Evolutionary conservation across 2,113 vertebrate species (phyloP), one percentile per base, ranked within the genome.

Genomic region (Nothoprocta perdicaria): DNA sequence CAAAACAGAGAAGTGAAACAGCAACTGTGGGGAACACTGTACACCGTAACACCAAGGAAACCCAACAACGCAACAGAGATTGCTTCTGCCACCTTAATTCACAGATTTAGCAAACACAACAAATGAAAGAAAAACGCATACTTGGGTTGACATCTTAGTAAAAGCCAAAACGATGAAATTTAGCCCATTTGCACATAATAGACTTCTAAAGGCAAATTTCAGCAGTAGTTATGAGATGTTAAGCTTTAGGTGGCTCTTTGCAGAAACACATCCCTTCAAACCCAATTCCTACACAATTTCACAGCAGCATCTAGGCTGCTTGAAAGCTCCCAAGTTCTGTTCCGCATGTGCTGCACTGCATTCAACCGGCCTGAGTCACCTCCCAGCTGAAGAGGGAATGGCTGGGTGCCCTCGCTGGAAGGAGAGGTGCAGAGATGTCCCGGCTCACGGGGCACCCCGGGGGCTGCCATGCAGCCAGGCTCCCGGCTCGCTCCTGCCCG

Each of bases 321-420:
- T 71, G 43, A 78, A 90, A 84, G 29, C 48, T 48, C 8, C 14
- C 12, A 63, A 78, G 12, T 48, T 46, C 19, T 78, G 6, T 35
- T 89, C 87, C 26, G 38, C 62, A 82, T 5, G 4, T 46, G 26
- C 72, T 71, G 46, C 29, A 23, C 12, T 33, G 29, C 72, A 72
- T 43, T 83, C 71, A 93, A 71, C 52, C 67, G 57, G 68, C 74
- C 52, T 89, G 72, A 65, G 81, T 82, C 7, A 94, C 77, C 87
- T 86, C 27, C 62, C 7, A 85, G 60, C 55, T 87, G 55, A 77
- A 74, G 52, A 94, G 84, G 84, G 95, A 93, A 93, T 72, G 57
- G 76, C 57, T 75, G n/a, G 88, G 24, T 67, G 40, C 17, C 10
- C 52, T 74, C 0, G 0, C 16, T 67, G 45, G 35, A 89, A 63